Evolutionary conservation across 2,797 vertebrate species (phyloP), one percentile per base, ranked within the genome.

Genomic region (Xyrichtys novacula): DNA sequence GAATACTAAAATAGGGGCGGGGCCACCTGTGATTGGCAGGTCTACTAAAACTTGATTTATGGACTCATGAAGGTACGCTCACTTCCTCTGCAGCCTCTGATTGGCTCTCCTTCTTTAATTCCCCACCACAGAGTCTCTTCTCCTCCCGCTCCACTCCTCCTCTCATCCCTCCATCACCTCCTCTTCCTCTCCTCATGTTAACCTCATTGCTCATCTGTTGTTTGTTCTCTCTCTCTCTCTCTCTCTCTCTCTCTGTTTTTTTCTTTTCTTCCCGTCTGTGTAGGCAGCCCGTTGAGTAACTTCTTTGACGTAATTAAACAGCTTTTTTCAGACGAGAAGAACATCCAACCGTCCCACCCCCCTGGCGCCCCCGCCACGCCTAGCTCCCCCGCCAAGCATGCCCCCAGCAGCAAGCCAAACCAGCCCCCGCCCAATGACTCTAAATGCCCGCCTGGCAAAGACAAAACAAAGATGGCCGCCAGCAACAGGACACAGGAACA

Each of bases 301-400:
- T 98, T 99, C 98, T 98, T 99, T 98, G 97, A 99, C 96, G 97
- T 99, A 97, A 99, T 99, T 97, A 98, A 98, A 97, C 97, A 98
- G 96, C 97, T 99, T 96, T 99, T 99, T 98, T 97, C 98, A 98
- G 98, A 98, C 96, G 97, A 99, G 95, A 98, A 98, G 96, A 98
- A 96, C 80, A 89, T 95, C 95, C 96, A 97, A 94, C 95, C 94
- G 86, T 94, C 96, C 92, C 95, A 94, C 80, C 89, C 96, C 92
- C 95, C 96, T 71, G 95, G 95, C 92, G 92, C 95, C 83, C 95
- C 96, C 91, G 92, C 93, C 95, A 95, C 96, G 95, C 95, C 95
- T 95, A 95, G 95, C 93, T 94, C 94, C 88, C 86, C 90, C 92
- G 92, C 94, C 96, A 97, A 97, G 96, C 96, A 96, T 95, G 95